Conservation (phyloP, 2,888 invertebrate species). For the Parelbella ahira region DNA sequence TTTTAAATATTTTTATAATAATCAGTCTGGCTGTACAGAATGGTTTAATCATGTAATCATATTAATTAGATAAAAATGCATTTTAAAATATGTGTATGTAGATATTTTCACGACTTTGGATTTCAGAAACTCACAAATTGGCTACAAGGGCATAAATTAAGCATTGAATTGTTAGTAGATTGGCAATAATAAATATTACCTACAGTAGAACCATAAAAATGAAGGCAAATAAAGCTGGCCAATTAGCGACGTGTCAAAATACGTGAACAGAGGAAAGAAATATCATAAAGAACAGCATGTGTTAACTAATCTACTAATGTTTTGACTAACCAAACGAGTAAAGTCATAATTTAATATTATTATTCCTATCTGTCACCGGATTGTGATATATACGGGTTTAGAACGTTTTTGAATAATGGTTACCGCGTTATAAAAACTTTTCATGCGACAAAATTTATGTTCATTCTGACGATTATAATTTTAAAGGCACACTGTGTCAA, state of each 20-base stretch:
- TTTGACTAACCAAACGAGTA: constrained; percentile 22
- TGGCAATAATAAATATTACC: constrained; percentile 20
- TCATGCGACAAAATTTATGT: constrained; percentile 15
- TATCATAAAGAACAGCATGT: constrained; percentile 18
- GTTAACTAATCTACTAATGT: constrained; percentile 20
- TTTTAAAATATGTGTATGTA: too few relatives aligned
- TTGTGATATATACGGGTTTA: constrained; percentile 30
- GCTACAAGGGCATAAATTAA: constrained; percentile 9
- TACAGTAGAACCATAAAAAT: constrained; percentile 18
- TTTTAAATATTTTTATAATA: too few relatives aligned
- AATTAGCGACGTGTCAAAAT: constrained; percentile 32
- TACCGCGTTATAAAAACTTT: constrained; percentile 20
- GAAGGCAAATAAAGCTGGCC: constrained; percentile 28
- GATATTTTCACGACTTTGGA: too few relatives aligned
- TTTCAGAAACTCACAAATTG: constrained; percentile 1
- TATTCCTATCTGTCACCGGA: constrained; percentile 26
- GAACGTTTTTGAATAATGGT: constrained; percentile 30
- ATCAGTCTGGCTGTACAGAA: too few relatives aligned
- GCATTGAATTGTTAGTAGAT: constrained; percentile 9
- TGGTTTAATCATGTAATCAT: too few relatives aligned
- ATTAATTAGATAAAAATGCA: too few relatives aligned
- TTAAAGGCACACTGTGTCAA: too few relatives aligned
- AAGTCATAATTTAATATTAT: constrained; percentile 20
- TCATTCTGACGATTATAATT: too few relatives aligned
- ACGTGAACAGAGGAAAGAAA: constrained; percentile 25